Base-by-base conservation (phyloP, 2,113 vertebrate species). In the Syrmaticus mikado region DNA sequence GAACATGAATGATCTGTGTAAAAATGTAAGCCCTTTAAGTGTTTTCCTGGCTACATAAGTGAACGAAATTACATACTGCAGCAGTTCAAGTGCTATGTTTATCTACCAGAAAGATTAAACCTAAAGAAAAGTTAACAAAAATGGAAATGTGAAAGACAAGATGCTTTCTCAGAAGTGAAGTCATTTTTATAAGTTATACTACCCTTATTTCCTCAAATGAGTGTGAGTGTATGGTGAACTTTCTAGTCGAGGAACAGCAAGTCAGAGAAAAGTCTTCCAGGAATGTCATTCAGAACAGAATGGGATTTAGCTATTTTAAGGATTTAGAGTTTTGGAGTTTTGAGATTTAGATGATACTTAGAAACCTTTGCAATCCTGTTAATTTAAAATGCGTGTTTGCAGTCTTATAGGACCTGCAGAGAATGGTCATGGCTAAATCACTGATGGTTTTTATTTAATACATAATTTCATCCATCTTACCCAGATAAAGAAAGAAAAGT, bases 391-490 rank as follows among this genome's bases (percentile, higher is more conserved):
- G 70, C 62, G 86, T 68, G 34, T 90, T 82, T 86, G 66, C 46
- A 84, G 73, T 48, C 64, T 91, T 95, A 93, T 16, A 82, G 52
- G 48, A 82, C 82, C 92, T 95, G 87, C 40, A 95, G 71, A 93
- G 75, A 86, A 95, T 24, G 71, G 86, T 85, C 90, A 94, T 66
- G 66, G 85, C 93, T 87, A 95, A 93, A 96, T 93, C 93, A 85
- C 96, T 93, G 94, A 92, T 94, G 91, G 76, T 97, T 98, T 98
- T 97, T 95, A 96, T 97, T 98, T 98, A 97, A 97, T 96, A 97
- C 76, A 95, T 97, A 97, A 98, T 98, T 98, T 97, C 97, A 98
- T 97, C 97, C 97, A 94, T 97, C 92, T 97, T 97, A 96, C 40
- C 85, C 89, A 96, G 97, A 97, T 91, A 94, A 96, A 97, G 96